Conservation (phyloP, 2,797 vertebrate genomes). For the Podargus strigoides region DNA sequence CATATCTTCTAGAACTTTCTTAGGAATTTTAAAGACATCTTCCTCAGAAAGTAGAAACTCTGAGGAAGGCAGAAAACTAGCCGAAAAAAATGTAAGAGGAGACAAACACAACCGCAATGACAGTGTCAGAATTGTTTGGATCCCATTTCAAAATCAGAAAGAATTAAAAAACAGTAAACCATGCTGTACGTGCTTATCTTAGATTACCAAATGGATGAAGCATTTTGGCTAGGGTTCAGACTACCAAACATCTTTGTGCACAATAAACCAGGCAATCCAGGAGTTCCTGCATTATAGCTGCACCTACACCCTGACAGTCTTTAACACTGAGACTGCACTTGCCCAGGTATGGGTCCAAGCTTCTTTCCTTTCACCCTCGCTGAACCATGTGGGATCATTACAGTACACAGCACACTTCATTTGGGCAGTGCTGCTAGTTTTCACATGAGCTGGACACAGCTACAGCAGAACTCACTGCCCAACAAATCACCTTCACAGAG, state of each 20-base stretch:
- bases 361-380: not conserved
- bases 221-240: not conserved
- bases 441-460: not conserved
- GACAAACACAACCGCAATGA: accelerated
- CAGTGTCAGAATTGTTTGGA: not conserved
- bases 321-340: not conserved
- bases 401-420: not conserved
- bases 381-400: not conserved
- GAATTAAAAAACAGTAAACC: not conserved
- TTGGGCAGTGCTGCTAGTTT: not conserved
- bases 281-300: not conserved
- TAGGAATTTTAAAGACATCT: not conserved
- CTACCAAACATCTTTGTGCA: not conserved
- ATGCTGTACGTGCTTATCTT: not conserved
- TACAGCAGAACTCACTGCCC: not conserved
- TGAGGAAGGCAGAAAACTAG: not conserved
- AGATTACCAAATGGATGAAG: not conserved
- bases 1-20: not conserved
- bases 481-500: accelerated
- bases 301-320: not conserved
- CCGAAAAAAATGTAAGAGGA: not conserved
- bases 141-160: not conserved
- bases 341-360: not conserved
- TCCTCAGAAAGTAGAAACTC: not conserved
- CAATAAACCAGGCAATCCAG: not conserved